Evolutionary conservation across 2,888 invertebrate genomes (phyloP).

Genomic region (Lycocerus yunnanus): DNA sequence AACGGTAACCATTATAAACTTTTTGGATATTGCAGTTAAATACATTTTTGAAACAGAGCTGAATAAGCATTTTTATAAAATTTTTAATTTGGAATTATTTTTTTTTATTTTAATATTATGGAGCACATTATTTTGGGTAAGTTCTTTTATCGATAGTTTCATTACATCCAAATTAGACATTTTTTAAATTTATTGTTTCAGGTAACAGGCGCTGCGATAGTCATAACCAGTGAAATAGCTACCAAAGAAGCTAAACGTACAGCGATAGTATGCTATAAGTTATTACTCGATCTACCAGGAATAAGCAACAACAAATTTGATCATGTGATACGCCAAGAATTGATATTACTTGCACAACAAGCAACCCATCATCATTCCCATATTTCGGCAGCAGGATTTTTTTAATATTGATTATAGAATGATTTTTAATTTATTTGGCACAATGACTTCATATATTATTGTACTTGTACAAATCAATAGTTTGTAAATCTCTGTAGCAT

Average conservation of each 20-base stretch:
- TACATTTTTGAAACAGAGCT: not conserved
- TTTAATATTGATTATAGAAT: too few species aligned
- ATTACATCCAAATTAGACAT: too few species aligned
- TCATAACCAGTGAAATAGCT: not conserved
- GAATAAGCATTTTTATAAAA: not conserved
- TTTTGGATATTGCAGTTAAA: not conserved
- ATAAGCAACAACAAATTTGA: conserved; percentile 8
- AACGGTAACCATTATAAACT: not conserved
- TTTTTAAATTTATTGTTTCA: not conserved
- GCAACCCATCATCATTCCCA: too few species aligned
- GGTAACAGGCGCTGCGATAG: not conserved
- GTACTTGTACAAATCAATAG: too few species aligned
- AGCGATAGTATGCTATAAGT: not conserved
- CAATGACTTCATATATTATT: too few species aligned
- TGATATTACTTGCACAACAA: too few species aligned
- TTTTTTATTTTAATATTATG: not conserved
- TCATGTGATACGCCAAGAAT: not conserved
- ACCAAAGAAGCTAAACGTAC: not conserved
- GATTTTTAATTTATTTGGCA: too few species aligned
- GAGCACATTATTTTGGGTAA: not conserved
- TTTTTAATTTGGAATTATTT: not conserved
- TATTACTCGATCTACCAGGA: conserved; percentile 3
- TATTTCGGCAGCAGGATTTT: too few species aligned
- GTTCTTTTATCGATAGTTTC: not conserved
- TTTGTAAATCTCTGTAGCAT: too few species aligned